Evolutionary conservation across 1,140 invertebrate species (phyloP).

Genomic region (Drosophila nigromelanica): DNA sequence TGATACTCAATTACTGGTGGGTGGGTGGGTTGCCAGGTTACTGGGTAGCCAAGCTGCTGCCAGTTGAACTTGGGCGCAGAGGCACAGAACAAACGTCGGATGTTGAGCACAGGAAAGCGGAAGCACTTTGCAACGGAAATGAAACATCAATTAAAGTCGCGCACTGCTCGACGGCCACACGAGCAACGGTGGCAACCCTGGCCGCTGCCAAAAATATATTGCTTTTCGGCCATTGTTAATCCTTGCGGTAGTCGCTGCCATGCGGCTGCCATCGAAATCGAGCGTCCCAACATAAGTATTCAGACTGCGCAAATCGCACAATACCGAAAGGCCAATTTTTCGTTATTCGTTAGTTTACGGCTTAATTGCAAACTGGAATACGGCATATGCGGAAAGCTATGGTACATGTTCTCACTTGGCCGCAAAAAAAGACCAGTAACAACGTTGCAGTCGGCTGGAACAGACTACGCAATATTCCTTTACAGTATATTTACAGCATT

Average conservation of each 20-base stretch:
- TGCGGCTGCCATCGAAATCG: background rate
- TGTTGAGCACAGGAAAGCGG: constrained; percentile 69
- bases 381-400: background rate
- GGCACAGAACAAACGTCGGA: constrained; percentile 69
- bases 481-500: too few species aligned
- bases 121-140: constrained; percentile 83
- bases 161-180: constrained; percentile 30
- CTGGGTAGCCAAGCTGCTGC: background rate
- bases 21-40: constrained; percentile 37
- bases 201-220: constrained; percentile 42
- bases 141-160: constrained; percentile 83
- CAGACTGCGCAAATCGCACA: constrained; percentile 34
- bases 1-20: constrained; percentile 80
- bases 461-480: too few species aligned
- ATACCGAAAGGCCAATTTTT: constrained; percentile 46
- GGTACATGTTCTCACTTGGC: background rate
- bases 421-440: too few species aligned
- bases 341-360: constrained; percentile 59
- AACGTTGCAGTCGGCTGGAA: too few species aligned
- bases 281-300: background rate
- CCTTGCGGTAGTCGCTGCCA: constrained; percentile 23
- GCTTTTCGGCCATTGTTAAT: constrained; percentile 47
- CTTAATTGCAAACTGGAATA: constrained; percentile 56
- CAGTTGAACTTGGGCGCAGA: constrained; percentile 4
- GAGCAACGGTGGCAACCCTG: constrained; percentile 24